Conservation (phyloP, 2,888 invertebrate species). For the Isoperla grammatica region DNA sequence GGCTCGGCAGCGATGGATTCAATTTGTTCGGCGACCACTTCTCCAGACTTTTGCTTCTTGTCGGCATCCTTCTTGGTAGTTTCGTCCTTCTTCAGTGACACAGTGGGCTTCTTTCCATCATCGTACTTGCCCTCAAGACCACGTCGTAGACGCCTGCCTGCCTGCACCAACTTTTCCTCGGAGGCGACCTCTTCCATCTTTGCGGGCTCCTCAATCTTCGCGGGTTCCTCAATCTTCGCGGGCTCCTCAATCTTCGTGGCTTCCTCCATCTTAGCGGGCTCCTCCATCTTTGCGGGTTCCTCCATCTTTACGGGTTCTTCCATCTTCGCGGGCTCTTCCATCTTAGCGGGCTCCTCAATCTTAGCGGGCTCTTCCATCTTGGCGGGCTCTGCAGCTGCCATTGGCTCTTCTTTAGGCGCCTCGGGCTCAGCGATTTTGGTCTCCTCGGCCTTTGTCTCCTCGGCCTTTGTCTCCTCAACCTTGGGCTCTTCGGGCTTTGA, state of each 20-base stretch:
- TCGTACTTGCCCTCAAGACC: conserved; percentile 24
- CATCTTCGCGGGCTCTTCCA: conserved; percentile 16
- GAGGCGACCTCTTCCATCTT: conserved; percentile 24
- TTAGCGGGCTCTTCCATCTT: conserved; percentile 26
- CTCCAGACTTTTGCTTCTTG: conserved; percentile 21
- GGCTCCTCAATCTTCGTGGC: conserved; percentile 23
- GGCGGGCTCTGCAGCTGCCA: conserved; percentile 2
- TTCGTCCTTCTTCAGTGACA: conserved; percentile 39
- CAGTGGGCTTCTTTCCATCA: conserved; percentile 42
- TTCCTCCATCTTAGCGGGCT: conserved; percentile 27
- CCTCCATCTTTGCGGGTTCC: conserved; percentile 28
- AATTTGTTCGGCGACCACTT: background rate
- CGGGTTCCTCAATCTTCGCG: conserved; percentile 27
- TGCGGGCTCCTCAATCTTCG: conserved; percentile 25
- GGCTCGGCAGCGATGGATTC: too few species aligned
- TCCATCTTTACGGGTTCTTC: conserved; percentile 12
- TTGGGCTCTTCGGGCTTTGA: background rate
- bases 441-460: conserved; percentile 36
- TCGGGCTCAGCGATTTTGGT: background rate
- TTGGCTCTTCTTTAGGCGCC: conserved; percentile 20
- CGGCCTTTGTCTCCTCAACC: conserved; percentile 26
- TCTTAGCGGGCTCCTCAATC: conserved; percentile 20
- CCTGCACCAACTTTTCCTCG: conserved; percentile 13
- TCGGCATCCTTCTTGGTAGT: conserved; percentile 42
- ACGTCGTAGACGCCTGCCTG: background rate